A percentile compares a stretch with the other conserved stretches of the same genome.
Evolutionary conservation across 37 sponge, comb jelly and placozoan species (phyloP).

Genomic region (Oopsacas minuta): DNA sequence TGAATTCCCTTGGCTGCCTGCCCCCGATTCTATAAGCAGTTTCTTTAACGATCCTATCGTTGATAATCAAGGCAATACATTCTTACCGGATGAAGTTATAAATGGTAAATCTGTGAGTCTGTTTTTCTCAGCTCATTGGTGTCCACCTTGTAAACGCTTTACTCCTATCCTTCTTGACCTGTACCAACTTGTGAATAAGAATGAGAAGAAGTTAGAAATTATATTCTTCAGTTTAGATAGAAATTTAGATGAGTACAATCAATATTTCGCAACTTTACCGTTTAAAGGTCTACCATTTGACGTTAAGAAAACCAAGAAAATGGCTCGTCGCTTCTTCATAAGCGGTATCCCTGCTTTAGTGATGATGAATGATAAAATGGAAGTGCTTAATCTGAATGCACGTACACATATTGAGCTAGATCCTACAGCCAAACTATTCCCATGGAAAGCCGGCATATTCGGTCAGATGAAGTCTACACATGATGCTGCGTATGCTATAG

Average conservation of each 20-base stretch:
- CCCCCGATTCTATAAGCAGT: slow-evolving; percentile 22
- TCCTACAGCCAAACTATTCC: background rate
- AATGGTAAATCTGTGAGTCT: slow-evolving; percentile 55
- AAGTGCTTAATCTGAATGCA: background rate
- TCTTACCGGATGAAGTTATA: slow-evolving; percentile 27
- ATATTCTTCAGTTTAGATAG: slow-evolving; percentile 70
- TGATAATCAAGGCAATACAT: background rate
- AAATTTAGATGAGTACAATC: slow-evolving; percentile 39
- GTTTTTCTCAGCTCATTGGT: slow-evolving; percentile 96
- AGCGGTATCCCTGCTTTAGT: background rate
- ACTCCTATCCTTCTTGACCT: slow-evolving; percentile 58
- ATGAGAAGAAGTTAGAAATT: slow-evolving; percentile 50
- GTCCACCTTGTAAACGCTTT: slow-evolving; percentile 76
- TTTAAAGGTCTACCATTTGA: slow-evolving; percentile 58
- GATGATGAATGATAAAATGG: slow-evolving; percentile 3
- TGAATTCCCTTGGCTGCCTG: slow-evolving; percentile 70
- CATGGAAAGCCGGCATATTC: background rate
- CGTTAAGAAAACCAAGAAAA: slow-evolving; percentile 31
- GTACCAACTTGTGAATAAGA: slow-evolving; percentile 45
- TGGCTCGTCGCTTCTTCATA: slow-evolving; percentile 14
- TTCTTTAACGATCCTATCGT: background rate
- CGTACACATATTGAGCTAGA: slow-evolving; percentile 9
- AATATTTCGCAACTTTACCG: slow-evolving; percentile 65
- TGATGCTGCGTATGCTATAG: background rate
- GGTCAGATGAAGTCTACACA: background rate